Evolutionary conservation across 2,888 invertebrate genomes (phyloP).

Genomic region (Arenicola marina): DNA sequence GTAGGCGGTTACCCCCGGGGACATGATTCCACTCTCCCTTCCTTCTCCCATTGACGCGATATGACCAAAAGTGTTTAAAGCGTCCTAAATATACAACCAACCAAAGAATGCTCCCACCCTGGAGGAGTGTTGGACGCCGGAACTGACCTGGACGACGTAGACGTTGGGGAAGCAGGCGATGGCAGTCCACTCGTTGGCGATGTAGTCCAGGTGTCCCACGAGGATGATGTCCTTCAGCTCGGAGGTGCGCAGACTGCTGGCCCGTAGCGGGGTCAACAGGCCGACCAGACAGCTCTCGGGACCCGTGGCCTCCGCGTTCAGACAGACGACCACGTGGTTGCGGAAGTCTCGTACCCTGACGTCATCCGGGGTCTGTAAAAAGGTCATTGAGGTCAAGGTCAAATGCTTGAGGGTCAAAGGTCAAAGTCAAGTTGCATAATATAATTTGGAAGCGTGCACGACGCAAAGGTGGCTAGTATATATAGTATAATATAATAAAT

Average conservation of each 20-base stretch:
- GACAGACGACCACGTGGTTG: constrained; percentile 18
- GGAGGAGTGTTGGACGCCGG: no score
- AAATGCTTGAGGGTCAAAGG: no score
- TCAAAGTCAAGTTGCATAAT: no score
- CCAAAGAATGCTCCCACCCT: no score
- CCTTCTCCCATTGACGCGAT: no score
- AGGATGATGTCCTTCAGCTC: constrained; percentile 32
- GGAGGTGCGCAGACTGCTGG: constrained; percentile 15
- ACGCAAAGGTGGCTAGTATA: no score
- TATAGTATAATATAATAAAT: no score
- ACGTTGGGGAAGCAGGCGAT: constrained; percentile 28
- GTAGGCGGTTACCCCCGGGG: no score
- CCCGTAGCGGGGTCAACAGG: constrained; percentile 17
- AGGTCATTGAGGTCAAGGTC: no score
- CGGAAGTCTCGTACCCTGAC: neutral
- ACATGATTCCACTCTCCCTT: no score
- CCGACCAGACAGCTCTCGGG: constrained; percentile 3
- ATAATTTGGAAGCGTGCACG: neutral
- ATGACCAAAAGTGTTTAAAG: no score
- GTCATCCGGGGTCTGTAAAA: neutral
- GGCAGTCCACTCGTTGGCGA: constrained; percentile 26
- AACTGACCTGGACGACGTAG: constrained; percentile 23
- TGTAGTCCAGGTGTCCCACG: constrained; percentile 18
- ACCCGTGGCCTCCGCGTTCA: neutral
- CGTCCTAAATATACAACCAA: no score